Evolutionary conservation across 2,888 invertebrate species (phyloP).

Genomic region (Brachypterus glaber): DNA sequence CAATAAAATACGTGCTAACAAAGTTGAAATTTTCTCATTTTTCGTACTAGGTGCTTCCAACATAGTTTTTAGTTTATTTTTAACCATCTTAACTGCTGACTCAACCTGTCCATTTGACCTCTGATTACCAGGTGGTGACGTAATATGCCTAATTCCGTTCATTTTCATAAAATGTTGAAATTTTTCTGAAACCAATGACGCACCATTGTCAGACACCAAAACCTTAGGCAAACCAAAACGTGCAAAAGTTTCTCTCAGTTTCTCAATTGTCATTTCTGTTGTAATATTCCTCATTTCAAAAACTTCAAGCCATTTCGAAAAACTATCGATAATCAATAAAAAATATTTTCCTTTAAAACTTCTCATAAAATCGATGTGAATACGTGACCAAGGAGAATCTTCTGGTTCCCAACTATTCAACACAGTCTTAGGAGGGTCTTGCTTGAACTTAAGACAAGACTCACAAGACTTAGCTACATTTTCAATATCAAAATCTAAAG

Average conservation of each 20-base stretch:
- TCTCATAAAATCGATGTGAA: slow-evolving; percentile 6
- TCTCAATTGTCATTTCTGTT: slow-evolving; percentile 2
- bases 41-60: background rate
- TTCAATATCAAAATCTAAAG: slow-evolving; percentile 7
- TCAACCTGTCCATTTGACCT: slow-evolving; percentile 5
- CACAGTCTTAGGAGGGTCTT: background rate
- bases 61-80: background rate
- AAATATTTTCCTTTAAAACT: background rate
- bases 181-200: slow-evolving; percentile 5
- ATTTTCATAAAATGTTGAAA: slow-evolving; percentile 2
- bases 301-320: background rate
- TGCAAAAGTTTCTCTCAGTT: slow-evolving; percentile 7
- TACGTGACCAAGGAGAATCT: slow-evolving; percentile 1
- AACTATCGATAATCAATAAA: slow-evolving; percentile 1
- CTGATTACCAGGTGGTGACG: slow-evolving; percentile 2
- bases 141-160: slow-evolving; percentile 4
- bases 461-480: slow-evolving; percentile 1
- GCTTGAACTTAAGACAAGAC: slow-evolving; percentile 1
- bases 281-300: slow-evolving; percentile 1
- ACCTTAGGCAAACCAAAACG: slow-evolving; percentile 3
- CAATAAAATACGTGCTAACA: background rate
- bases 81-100: slow-evolving; percentile 4
- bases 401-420: slow-evolving; percentile 1
- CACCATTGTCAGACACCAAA: slow-evolving; percentile 3
- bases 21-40: background rate